These are phyloP conservation scores for Chiridota heheva DNA, from an alignment of 35 echinoderm and acorn worm genomes.

Conservation along the genomic window DNA sequence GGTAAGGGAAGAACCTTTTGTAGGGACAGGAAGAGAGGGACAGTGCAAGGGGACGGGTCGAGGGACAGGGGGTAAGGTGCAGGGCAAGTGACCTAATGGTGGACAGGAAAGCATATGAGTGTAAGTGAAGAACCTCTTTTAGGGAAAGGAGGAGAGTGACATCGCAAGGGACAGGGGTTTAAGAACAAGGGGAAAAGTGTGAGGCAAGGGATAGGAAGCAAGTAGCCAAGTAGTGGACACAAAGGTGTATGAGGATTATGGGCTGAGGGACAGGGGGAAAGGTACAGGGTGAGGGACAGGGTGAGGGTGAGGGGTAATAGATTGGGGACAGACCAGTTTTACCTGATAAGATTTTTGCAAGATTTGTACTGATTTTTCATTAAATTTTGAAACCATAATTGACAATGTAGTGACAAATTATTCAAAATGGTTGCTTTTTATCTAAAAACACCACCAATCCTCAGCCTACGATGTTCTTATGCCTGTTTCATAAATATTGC, in stretches of 20 bases:
- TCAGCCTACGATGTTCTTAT: too few species aligned
- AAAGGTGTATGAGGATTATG: neutral
- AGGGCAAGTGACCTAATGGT: neutral
- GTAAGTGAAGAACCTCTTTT: neutral
- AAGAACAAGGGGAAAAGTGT: slow-evolving; percentile 55
- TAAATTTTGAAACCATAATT: too few species aligned
- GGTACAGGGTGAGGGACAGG: neutral
- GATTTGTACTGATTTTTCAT: too few species aligned
- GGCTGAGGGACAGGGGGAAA: neutral
- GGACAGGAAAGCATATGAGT: neutral
- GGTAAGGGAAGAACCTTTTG: neutral
- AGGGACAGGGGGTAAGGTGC: neutral
- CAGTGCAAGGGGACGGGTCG: neutral
- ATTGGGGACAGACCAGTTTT: too few species aligned
- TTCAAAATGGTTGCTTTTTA: too few species aligned
- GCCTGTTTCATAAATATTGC: too few species aligned
- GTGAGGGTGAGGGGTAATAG: neutral
- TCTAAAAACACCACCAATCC: too few species aligned
- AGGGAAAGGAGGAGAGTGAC: neutral
- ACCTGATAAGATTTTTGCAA: too few species aligned
- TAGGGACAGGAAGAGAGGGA: neutral
- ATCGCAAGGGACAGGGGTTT: neutral
- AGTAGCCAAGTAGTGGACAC: neutral
- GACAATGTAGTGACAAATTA: too few species aligned
- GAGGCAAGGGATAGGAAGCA: neutral